phyloP scores from a whole-genome alignment of 2,113 vertebrate genomes.

The Nyctibius bracteatus region DNA sequence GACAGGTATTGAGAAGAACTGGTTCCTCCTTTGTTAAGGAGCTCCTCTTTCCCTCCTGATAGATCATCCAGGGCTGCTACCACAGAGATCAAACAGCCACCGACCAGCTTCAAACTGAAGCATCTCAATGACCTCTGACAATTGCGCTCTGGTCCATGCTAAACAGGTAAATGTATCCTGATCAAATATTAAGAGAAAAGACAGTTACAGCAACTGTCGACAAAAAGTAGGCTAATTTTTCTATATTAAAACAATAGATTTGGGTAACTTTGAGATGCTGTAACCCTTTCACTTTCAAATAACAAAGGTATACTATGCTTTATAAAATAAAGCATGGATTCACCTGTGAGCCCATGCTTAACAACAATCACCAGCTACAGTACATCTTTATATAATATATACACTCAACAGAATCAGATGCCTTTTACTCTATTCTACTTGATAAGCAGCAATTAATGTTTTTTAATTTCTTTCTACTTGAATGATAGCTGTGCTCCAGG shows the following conservation, averaged over 20 bases:
- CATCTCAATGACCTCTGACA: not conserved
- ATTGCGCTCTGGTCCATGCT: rapidly evolving
- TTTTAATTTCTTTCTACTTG: not conserved
- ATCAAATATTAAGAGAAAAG: not conserved
- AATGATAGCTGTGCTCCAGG: not conserved
- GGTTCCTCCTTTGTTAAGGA: not conserved
- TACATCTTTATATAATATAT: not conserved
- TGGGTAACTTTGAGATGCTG: not conserved
- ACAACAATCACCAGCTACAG: not conserved
- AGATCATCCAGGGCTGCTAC: not conserved
- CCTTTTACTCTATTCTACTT: not conserved
- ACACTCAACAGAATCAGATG: not conserved
- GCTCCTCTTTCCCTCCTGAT: not conserved
- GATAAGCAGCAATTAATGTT: not conserved
- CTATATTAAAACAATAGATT: not conserved
- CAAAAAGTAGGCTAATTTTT: not conserved
- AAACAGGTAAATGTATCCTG: not conserved
- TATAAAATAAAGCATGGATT: not conserved
- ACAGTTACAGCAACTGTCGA: not conserved
- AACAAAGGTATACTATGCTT: not conserved
- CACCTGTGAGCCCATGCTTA: not conserved
- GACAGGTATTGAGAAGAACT: not conserved
- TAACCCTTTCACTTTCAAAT: not conserved
- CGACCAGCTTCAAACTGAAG: not conserved
- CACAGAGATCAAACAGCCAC: not conserved